A percentile compares a stretch with the other conserved stretches of the same genome.
phyloP scores from a whole-genome alignment of 1,140 invertebrate species.

The Aphaenogaster floridana region DNA sequence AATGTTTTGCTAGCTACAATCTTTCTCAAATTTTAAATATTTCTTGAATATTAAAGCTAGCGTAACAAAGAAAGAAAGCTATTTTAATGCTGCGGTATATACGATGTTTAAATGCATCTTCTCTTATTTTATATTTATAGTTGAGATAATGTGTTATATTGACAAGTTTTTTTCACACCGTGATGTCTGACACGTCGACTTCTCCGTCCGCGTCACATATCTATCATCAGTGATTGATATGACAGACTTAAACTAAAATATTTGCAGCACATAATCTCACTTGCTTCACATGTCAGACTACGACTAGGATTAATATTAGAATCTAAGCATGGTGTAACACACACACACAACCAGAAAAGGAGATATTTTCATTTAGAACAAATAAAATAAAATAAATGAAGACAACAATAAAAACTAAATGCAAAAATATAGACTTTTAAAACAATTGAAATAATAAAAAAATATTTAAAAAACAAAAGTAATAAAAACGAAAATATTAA shows the following conservation, averaged over 20 bases:
- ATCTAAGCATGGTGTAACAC: neutral
- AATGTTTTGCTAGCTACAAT: neutral
- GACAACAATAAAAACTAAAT: neutral
- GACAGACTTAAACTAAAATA: conserved; percentile 33
- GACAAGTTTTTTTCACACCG: neutral
- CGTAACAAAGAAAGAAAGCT: neutral
- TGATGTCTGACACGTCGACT: conserved; percentile 1
- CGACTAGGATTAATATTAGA: conserved; percentile 23
- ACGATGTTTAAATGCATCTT: too few species aligned
- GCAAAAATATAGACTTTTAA: neutral
- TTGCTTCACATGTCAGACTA: neutral
- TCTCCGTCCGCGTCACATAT: neutral
- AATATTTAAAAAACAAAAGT: neutral
- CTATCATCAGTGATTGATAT: conserved; percentile 20
- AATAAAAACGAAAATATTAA: neutral
- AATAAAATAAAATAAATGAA: neutral
- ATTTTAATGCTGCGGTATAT: neutral
- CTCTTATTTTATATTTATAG: conserved; percentile 12
- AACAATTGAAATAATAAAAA: neutral
- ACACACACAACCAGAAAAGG: neutral
- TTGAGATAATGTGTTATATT: conserved; percentile 8
- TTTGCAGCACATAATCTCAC: neutral
- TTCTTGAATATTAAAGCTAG: neutral
- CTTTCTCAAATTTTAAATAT: neutral
- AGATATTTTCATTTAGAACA: neutral